A percentile compares a stretch with the other conserved stretches of the same genome.
Evolutionary conservation across 1,140 invertebrate species (phyloP).

Genomic region (Drosophila busckii): DNA sequence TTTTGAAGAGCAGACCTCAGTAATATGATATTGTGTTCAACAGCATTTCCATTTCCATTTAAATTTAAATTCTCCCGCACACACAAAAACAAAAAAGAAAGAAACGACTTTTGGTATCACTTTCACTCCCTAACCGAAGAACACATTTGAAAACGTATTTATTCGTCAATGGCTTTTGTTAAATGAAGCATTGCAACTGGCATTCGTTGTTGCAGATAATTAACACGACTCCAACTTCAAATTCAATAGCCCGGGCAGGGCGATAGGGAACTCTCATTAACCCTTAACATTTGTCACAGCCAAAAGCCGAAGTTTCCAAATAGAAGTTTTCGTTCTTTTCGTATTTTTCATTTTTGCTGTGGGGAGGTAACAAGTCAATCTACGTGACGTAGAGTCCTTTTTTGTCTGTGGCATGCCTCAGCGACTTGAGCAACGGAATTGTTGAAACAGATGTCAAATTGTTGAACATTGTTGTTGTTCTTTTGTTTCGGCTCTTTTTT

Average conservation of each 20-base stretch:
- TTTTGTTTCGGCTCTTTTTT: constrained; percentile 17
- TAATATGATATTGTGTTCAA: constrained; percentile 51
- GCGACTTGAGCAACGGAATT: constrained; percentile 28
- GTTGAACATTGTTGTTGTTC: constrained; percentile 51
- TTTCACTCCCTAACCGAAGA: constrained; percentile 28
- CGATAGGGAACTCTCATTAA: constrained; percentile 72
- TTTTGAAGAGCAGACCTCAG: constrained; percentile 15
- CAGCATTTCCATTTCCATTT: constrained; percentile 24
- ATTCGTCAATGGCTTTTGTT: constrained; percentile 26
- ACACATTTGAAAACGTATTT: constrained; percentile 18
- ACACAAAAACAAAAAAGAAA: background rate
- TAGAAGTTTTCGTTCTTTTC: constrained; percentile 13
- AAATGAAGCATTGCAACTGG: constrained; percentile 69
- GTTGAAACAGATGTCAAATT: constrained; percentile 76
- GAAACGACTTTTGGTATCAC: constrained; percentile 29
- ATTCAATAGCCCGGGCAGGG: constrained; percentile 38
- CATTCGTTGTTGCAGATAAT: constrained; percentile 57
- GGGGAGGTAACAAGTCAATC: constrained; percentile 59
- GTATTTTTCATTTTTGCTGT: constrained; percentile 20
- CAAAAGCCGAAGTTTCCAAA: background rate
- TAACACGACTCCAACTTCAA: constrained; percentile 68
- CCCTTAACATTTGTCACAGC: constrained; percentile 67
- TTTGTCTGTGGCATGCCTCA: constrained; percentile 37
- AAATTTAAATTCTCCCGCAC: constrained; percentile 32
- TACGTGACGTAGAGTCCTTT: constrained; percentile 56